Evolutionary conservation across 2,113 vertebrate species (phyloP), one percentile per base, ranked within the genome.

Genomic region (Alligator mississippiensis): DNA sequence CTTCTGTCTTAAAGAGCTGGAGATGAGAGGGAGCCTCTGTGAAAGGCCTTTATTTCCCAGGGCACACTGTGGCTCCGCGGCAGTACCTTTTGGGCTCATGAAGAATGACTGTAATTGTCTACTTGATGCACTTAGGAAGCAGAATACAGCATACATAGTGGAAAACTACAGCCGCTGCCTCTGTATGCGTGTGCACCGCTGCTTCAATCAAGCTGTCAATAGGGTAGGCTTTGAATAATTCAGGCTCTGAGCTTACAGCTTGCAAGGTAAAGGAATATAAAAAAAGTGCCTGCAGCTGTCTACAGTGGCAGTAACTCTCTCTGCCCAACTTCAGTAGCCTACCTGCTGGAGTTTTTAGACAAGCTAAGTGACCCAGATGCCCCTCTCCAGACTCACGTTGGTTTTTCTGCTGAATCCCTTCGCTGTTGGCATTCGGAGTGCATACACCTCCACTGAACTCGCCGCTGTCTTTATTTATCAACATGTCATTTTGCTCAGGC

Each of bases 211-310:
- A 84, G 81, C 95, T 88, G 93, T 38, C 94, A 57, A 47, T 1
- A 57, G 85, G 86, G 76, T 14, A 90, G 90, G 94, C 81, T 76
- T 47, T 87, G 95, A 96, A 93, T 95, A 92, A 95, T 94, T 92
- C 85, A 93, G 89, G 17, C 89, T 70, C 85, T 24, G 90, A 85
- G 93, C 94, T 47, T 93, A 84, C 92, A 60, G 2, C 89, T 83
- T 60, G 83, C 70, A 27, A 90, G 85, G 28, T 59, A 89, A 91
- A 82, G 90, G 94, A 11, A 75, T 92, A 68, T 25, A 25, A 89
- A 18, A 18, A 60, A 68, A 34, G 75, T 66, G 90, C 85, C 94
- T 24, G 77, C 84, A 78, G 90, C 74, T 77, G 62, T 38, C 57
- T 79, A 87, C 74, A 38, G 88, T 9, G 72, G 61, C 68, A 63